Base-by-base conservation (phyloP, 2,113 vertebrate genomes). In the Corydoras maculifer region DNA sequence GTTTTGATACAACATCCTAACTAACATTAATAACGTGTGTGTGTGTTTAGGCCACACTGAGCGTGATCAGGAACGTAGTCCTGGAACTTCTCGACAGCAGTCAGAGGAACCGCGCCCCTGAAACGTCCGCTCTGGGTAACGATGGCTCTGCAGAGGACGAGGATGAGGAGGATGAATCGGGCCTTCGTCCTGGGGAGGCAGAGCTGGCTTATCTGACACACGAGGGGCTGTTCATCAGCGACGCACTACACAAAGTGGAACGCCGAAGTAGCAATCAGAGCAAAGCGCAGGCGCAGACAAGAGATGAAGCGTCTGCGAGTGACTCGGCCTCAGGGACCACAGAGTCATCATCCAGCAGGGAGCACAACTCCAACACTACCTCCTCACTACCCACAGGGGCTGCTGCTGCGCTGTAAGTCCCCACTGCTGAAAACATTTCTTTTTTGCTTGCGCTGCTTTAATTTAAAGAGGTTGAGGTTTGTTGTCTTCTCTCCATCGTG, bases 131-230 rank as follows among this genome's bases (percentile, higher is more conserved):
- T 1, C 84, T 86, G 14, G 89, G 87, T 79, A 85, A 55, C 76
- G 65, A 83, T 25, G 76, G 76, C 50, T 84, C 65, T 82, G 90
- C 15, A 50, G n/a, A 43, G 4, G 9, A 78, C 75, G 29, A 67
- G 0, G 13, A 55, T 0, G 69, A 58, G 31, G 78, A 81, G 2
- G 65, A 43, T 6, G 70, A 72, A 68, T 64, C 53, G 3, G 4
- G 30, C 70, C 84, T 62, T 59, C 31, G 64, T 0, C 43, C 57
- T 68, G 81, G 75, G 72, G 93, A 94, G 74, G 87, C 91, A 0
- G 95, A 97, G 81, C 91, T 99, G 71, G 96, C 94, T 67, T 98
- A 96, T 84, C 91, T 98, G 82, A 98, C 93, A 11, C 94, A 98
- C 0, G 97, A 98, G 84, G 94, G 96, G 65, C 82, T 97, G 84